Evolutionary conservation across 1,140 invertebrate species (phyloP), one percentile per base, ranked within the genome.

Genomic region (Ips nitidus): DNA sequence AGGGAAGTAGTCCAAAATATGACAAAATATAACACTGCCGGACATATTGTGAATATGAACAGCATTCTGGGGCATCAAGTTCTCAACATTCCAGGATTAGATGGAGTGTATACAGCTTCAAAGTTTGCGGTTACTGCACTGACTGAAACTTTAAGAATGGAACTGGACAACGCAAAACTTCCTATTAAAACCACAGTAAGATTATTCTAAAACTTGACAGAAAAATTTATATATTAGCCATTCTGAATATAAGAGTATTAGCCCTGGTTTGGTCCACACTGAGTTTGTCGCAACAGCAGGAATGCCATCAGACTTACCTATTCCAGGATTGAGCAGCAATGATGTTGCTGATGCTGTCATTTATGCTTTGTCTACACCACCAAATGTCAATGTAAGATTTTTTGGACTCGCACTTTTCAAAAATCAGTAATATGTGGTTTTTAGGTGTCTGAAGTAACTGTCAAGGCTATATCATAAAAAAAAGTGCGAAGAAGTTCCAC

Each of bases 71-170:
- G 74, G 75, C 66, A 73, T 56, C 39, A 58, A 69, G 41, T 53
- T 83, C 2, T 59, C 4, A 56, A 71, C 39, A 43, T 68, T 42
- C 58, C 71, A 7, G 69, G 57, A 2, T 73, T 81, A 0, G 83
- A 84, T 71, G 45, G 45, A 8, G 82, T 88, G 58, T 89, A 89
- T 77, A 77, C 81, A 43, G 86, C 85, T 2, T 85, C 84, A 6
- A 89, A 89, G 76, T 82, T 82, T 76, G 86, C 86, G 3, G 81
- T 89, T 1, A 83, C 80, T 7, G 84, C 85, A 22, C 79, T 89
- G 52, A 83, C 84, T 3, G 86, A 89, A 75, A 84, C 84, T 40
- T 77, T 88, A 50, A 80, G 86, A n/a, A 75, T 78, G 40, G 86
- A 87, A 73, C 75, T 87, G 3, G 70, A 73, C 7, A 75, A 72